phyloP scores from a whole-genome alignment of 2,888 invertebrate species.

The Melanchra persicariae region DNA sequence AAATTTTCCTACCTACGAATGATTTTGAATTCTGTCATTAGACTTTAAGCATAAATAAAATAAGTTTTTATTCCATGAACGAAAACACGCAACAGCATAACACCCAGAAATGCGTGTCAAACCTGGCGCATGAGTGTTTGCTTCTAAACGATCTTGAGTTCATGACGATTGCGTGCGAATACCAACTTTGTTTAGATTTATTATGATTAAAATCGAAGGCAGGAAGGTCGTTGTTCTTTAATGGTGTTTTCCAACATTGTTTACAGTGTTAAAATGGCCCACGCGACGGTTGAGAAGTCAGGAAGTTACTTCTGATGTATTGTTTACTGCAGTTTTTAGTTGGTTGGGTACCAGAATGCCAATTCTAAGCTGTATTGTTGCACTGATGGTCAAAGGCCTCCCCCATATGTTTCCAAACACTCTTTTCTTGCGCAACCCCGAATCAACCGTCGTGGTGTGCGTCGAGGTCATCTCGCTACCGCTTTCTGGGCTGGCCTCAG shows the following conservation, averaged over 20 bases:
- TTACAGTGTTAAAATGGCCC: constrained; percentile 41
- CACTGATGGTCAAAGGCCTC: too few relatives aligned
- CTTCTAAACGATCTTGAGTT: constrained; percentile 28
- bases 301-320: constrained; percentile 17
- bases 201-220: constrained; percentile 57
- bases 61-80: too few relatives aligned
- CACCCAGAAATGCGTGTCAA: constrained; percentile 34
- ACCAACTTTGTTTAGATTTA: constrained; percentile 64
- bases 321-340: not conserved
- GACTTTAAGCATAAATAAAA: too few relatives aligned
- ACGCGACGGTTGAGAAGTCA: constrained; percentile 4
- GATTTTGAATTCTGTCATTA: too few relatives aligned
- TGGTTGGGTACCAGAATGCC: not conserved
- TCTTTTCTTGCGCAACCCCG: too few relatives aligned
- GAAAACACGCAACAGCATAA: not conserved
- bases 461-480: too few relatives aligned
- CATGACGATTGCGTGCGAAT: constrained; percentile 61
- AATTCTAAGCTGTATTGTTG: not conserved
- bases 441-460: too few relatives aligned
- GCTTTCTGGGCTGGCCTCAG: too few relatives aligned
- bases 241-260: constrained; percentile 51
- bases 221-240: constrained; percentile 55
- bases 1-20: too few relatives aligned
- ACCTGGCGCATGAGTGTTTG: constrained; percentile 11
- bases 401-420: too few relatives aligned